Conservation (phyloP, 2,113 vertebrate species). For the Xiphophorus hellerii region DNA sequence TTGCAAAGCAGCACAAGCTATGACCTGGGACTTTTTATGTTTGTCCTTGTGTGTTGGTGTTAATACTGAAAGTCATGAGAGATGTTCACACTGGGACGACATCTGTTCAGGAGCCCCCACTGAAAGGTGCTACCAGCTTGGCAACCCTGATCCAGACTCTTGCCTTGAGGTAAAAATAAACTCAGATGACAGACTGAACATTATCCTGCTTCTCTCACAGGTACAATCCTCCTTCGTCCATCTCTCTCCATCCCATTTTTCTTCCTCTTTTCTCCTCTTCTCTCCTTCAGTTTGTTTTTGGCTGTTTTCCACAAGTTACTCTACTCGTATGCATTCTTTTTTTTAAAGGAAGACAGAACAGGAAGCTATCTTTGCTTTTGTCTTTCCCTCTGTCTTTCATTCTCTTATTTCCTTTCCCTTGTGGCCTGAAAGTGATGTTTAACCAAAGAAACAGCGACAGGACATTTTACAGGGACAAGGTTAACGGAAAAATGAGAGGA, state of each 20-base stretch:
- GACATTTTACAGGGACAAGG: slow-evolving; percentile 65
- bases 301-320: background rate
- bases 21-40: background rate
- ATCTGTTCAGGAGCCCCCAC: slow-evolving; percentile 35
- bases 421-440: slow-evolving; percentile 57
- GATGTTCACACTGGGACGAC: slow-evolving; percentile 31
- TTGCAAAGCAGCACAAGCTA: background rate
- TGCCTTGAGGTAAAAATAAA: slow-evolving; percentile 72
- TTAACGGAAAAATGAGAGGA: slow-evolving; percentile 68
- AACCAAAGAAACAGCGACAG: slow-evolving; percentile 66
- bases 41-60: background rate
- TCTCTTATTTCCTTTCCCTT: background rate
- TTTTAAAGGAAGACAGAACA: slow-evolving; percentile 54
- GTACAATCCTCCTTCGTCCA: slow-evolving; percentile 28
- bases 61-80: slow-evolving; percentile 11
- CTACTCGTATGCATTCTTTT: slow-evolving; percentile 18
- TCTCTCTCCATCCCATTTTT: slow-evolving; percentile 24
- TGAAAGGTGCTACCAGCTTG: slow-evolving; percentile 37
- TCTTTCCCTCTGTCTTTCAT: slow-evolving; percentile 2
- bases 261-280: slow-evolving; percentile 6
- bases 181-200: slow-evolving; percentile 68
- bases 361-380: slow-evolving; percentile 1
- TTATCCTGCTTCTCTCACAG: slow-evolving; percentile 64
- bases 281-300: slow-evolving; percentile 15
- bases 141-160: slow-evolving; percentile 44